Conservation (phyloP, 2,888 invertebrate species). For the Disparrhopalites patrizii region DNA sequence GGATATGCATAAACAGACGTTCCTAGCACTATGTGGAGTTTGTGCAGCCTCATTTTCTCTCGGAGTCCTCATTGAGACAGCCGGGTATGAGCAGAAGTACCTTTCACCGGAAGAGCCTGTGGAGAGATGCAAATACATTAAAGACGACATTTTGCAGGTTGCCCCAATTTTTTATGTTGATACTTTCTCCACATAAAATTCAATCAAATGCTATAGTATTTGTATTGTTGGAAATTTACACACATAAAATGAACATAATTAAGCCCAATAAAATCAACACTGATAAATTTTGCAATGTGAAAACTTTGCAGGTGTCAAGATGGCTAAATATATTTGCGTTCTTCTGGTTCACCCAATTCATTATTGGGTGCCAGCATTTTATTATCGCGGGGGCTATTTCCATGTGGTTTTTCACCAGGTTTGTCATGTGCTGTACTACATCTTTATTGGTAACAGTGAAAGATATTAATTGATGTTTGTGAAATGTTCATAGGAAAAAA, state of each 20-base stretch:
- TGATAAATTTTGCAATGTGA: background rate
- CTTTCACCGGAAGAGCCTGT: constrained; percentile 15
- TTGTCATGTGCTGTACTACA: constrained; percentile 21
- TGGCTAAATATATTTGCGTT: constrained; percentile 60
- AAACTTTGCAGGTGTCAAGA: constrained; percentile 51
- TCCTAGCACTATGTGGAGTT: constrained; percentile 4
- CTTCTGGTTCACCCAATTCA: constrained; percentile 64
- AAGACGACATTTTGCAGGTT: constrained; percentile 27
- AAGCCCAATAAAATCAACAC: too few relatives aligned
- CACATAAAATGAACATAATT: too few relatives aligned
- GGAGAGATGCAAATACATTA: constrained; percentile 26
- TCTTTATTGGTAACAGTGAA: background rate
- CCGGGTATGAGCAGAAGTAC: constrained; percentile 53
- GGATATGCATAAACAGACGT: constrained; percentile 8
- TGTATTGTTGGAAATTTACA: too few relatives aligned
- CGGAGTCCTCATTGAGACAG: constrained; percentile 61
- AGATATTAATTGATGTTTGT: background rate
- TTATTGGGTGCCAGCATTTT: constrained; percentile 65
- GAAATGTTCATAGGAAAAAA: constrained; percentile 53
- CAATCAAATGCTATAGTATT: too few relatives aligned
- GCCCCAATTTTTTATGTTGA: too few relatives aligned
- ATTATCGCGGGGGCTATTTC: constrained; percentile 64
- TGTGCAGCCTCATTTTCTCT: constrained; percentile 58
- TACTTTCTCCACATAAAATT: too few relatives aligned
- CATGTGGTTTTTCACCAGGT: constrained; percentile 65